Evolutionary conservation across 2,797 vertebrate species (phyloP).

Genomic region (Sparus aurata): DNA sequence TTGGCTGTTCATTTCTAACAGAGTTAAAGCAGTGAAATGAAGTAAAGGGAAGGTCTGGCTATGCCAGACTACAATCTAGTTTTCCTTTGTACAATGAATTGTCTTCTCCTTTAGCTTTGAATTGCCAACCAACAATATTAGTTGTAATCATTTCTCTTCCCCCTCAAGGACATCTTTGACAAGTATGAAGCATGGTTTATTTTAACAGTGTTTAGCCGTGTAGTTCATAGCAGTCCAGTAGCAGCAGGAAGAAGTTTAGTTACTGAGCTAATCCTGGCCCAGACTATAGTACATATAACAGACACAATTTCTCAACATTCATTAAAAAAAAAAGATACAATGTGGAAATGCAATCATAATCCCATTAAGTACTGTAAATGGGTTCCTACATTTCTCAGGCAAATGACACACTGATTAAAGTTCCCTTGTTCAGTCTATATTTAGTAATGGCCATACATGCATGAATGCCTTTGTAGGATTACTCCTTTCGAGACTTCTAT

Average conservation of each 20-base stretch:
- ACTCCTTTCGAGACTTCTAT: not conserved
- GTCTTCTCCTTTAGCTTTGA: not conserved
- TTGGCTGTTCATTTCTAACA: constrained; percentile 3
- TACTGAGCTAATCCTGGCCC: not conserved
- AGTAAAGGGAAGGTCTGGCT: not conserved
- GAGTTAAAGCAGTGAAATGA: constrained; percentile 4
- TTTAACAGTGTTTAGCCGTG: constrained; percentile 1
- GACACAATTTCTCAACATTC: not conserved
- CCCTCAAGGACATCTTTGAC: not conserved
- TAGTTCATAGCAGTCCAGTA: not conserved
- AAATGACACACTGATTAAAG: not conserved
- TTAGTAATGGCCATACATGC: not conserved
- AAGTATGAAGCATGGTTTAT: not conserved
- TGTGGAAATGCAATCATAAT: not conserved
- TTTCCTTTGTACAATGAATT: not conserved
- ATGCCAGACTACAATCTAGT: not conserved
- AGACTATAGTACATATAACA: not conserved
- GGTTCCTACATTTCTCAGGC: not conserved
- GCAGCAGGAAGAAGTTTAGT: not conserved
- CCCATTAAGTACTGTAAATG: not conserved
- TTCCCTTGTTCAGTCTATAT: not conserved
- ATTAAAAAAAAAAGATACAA: not conserved
- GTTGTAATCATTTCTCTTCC: not conserved
- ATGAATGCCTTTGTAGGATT: not conserved
- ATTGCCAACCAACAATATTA: not conserved